phyloP scores from a whole-genome alignment of 2,888 invertebrate genomes.

The Apotomis turbidana region DNA sequence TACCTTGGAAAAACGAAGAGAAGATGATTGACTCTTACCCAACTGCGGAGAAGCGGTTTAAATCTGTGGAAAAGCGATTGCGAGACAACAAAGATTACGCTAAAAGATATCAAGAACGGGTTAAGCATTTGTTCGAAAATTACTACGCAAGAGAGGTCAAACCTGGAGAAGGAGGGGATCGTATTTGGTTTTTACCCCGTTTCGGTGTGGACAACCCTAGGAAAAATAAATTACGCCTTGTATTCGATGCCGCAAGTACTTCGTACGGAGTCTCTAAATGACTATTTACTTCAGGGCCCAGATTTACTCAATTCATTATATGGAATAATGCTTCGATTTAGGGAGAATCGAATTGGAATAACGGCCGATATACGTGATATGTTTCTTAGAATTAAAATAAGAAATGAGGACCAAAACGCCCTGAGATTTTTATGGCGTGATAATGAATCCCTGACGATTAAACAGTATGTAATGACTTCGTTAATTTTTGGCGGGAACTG shows the following conservation, averaged over 20 bases:
- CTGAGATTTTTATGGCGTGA: constrained; percentile 54
- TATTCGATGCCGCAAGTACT: constrained; percentile 46
- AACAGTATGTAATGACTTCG: no score
- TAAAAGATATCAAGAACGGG: constrained; percentile 43
- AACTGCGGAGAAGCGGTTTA: constrained; percentile 43
- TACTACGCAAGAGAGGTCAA: constrained; percentile 43
- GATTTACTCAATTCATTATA: constrained; percentile 50
- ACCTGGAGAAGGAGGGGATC: not conserved
- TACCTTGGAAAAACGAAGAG: constrained; percentile 46
- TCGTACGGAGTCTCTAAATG: constrained; percentile 45
- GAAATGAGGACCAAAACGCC: constrained; percentile 49
- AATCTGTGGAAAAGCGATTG: constrained; percentile 45
- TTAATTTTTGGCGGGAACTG: no score
- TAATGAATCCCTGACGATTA: not conserved
- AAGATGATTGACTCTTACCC: constrained; percentile 43
- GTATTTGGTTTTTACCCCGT: constrained; percentile 49
- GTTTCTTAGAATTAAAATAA: constrained; percentile 51
- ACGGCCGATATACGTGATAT: constrained; percentile 52
- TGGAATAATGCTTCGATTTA: constrained; percentile 57
- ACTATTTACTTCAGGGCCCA: constrained; percentile 46
- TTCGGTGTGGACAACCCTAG: constrained; percentile 49
- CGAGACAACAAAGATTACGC: constrained; percentile 32
- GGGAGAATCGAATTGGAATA: constrained; percentile 54
- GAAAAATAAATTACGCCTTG: constrained; percentile 46
- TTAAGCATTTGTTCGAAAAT: constrained; percentile 47